Percentiles rank a stretch among this genome's conserved stretches.
Conservation (phyloP, 1,140 invertebrate species). For the Cotesia vestalis region DNA sequence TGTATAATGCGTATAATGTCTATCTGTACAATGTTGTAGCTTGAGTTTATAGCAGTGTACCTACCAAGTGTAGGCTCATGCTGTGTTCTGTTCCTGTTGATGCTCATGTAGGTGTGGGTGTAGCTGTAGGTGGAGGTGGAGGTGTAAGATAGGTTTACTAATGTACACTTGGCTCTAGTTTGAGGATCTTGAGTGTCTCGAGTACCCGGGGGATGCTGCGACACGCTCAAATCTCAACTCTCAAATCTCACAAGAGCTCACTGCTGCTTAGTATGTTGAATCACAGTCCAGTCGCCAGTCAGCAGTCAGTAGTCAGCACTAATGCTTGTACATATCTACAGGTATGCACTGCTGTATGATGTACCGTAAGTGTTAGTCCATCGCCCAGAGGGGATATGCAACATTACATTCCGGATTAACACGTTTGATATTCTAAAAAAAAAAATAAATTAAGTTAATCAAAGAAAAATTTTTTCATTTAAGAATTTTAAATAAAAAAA, state of each 20-base stretch:
- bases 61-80: no score
- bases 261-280: slow-evolving; percentile 22
- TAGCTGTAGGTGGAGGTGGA: not conserved
- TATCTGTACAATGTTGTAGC: no score
- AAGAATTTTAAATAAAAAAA: no score
- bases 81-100: no score
- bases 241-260: slow-evolving; percentile 14
- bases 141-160: not conserved
- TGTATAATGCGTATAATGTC: no score
- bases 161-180: no score
- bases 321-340: not conserved
- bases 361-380: not conserved
- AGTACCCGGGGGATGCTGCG: slow-evolving; percentile 25
- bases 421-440: not conserved
- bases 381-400: slow-evolving; percentile 11
- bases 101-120: not conserved
- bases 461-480: no score
- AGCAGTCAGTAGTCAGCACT: not conserved
- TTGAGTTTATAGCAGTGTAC: no score
- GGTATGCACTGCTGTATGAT: not conserved
- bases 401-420: slow-evolving; percentile 1
- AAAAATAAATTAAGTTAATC: no score
- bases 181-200: slow-evolving; percentile 1
- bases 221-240: slow-evolving; percentile 18
- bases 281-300: not conserved